Evolutionary conservation across 2,113 vertebrate genomes (phyloP).

Genomic region (Diadophis punctatus): DNA sequence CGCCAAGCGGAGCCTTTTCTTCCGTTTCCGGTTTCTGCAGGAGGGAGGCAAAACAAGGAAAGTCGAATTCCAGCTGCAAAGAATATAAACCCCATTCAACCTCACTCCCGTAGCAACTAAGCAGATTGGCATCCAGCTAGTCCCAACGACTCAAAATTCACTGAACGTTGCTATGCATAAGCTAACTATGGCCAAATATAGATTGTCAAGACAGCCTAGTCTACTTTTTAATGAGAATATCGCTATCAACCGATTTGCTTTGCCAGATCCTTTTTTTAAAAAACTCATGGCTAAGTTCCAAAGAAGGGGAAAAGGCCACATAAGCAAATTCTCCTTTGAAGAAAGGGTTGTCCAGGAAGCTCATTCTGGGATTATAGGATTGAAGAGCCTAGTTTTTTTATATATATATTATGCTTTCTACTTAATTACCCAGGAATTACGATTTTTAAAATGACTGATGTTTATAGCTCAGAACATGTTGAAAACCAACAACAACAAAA

Average conservation of each 20-base stretch:
- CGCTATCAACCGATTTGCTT: neutral
- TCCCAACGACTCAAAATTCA: neutral
- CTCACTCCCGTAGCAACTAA: neutral
- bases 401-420: neutral
- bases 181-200: neutral
- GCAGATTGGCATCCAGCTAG: neutral
- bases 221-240: neutral
- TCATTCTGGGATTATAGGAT: neutral
- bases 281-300: neutral
- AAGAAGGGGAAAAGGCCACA: neutral
- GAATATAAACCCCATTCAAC: neutral
- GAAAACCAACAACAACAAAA: neutral
- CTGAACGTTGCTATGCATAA: neutral
- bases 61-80: neutral
- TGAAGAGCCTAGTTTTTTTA: neutral
- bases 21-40: conserved; percentile 84
- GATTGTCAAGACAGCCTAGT: neutral
- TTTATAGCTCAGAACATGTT: neutral
- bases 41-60: neutral
- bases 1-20: conserved; percentile 78
- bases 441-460: neutral
- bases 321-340: neutral
- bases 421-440: neutral
- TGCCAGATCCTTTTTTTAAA: neutral
- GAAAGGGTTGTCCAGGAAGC: neutral